Evolutionary conservation across 2,888 invertebrate genomes (phyloP), one percentile per base, ranked within the genome.

Genomic region (Augochlorella aurata): DNA sequence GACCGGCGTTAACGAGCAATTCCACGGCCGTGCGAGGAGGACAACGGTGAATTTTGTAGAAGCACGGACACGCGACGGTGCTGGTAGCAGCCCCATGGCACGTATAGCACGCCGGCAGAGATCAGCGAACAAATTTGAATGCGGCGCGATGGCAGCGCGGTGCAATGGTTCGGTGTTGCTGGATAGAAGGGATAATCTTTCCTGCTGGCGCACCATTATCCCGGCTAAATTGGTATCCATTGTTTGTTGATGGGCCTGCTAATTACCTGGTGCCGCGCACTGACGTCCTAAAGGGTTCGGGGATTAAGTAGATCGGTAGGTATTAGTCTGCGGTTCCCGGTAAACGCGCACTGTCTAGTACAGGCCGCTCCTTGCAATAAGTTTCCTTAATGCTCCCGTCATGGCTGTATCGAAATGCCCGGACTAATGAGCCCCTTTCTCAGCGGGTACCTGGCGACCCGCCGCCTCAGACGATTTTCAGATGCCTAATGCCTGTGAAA

Each of bases 291-390:
- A 90, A 90, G 90, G 90, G 88, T 86, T 87, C 84, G 66, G 84
- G 89, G 90, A 90, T 91, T 90, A 91, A 90, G 89, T 87, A 87
- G 89, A 90, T 90, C 89, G 89, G 81, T 77, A 73, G 86, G 89
- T 87, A 89, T 90, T 90, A 90, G 89, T 90, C 89, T 90, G 88
- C 86, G 88, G 86, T 86, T 83, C 77, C 87, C 75, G 80, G 82
- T 84, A 88, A 88, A 88, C 83, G 88, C 88, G 82, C 38, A 82
- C 88, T 87, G 88, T 88, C 88, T 88, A 61, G 74, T 81, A 74
- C 87, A 88, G 85, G 66, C 70, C 61, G 83, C 75, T 83, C 86
- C 88, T 85, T 82, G 83, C 87, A 85, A 88, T 88, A 85, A 86
- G 87, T 88, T 89, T 89, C 89, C 86, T 88, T 88, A 87, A 88